A percentile compares a stretch with the other conserved stretches of the same genome.
phyloP scores from a whole-genome alignment of 2,888 invertebrate species.

The Spicauda simplicius region DNA sequence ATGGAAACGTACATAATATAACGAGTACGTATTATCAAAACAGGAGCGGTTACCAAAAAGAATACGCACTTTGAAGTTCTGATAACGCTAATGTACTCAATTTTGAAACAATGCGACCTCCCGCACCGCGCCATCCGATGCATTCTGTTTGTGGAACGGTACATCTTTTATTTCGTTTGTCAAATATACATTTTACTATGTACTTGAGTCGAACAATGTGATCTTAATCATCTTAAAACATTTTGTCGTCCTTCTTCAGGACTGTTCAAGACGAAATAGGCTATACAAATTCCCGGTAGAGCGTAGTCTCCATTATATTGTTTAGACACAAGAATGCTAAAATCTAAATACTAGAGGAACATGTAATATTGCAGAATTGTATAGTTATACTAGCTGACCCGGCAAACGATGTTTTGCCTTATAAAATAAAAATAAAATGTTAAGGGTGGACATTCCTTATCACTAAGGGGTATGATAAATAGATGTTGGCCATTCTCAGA shows the following conservation, averaged over 20 bases:
- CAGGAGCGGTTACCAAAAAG: slow-evolving; percentile 18
- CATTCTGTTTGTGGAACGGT: slow-evolving; percentile 1
- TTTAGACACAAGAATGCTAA: no score
- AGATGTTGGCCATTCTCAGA: no score
- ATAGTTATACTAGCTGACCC: no score
- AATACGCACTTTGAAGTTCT: background rate
- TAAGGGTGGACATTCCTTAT: no score
- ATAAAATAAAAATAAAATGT: no score
- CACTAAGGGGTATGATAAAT: no score
- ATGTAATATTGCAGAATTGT: no score
- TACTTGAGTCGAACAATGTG: slow-evolving; percentile 4
- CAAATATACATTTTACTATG: slow-evolving; percentile 2
- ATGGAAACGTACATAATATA: background rate
- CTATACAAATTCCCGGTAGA: background rate
- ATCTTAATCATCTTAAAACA: slow-evolving; percentile 5
- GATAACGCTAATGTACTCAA: slow-evolving; percentile 18
- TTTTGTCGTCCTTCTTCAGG: background rate
- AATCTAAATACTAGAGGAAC: no score
- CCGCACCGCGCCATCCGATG: background rate
- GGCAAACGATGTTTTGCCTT: no score
- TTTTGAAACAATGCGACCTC: slow-evolving; percentile 7
- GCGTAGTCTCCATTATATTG: background rate
- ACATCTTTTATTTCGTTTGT: slow-evolving; percentile 8
- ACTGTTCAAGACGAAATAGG: background rate
- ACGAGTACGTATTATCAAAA: background rate